Conservation (phyloP, 2,888 invertebrate genomes). For the Unio delphinus region DNA sequence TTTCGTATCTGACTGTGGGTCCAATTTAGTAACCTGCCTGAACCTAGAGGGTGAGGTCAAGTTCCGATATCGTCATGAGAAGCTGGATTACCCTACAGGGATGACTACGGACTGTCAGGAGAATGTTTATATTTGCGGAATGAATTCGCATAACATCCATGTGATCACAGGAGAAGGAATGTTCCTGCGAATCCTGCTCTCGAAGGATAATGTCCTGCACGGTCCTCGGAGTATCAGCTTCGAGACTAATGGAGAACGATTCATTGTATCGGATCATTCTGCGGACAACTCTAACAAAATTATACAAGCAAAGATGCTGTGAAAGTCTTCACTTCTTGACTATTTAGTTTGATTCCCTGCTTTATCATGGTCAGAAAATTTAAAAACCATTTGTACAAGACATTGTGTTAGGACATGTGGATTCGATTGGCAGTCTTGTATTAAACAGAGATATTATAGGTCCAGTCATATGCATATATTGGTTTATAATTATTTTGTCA, state of each 20-base stretch:
- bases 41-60: conserved; percentile 17
- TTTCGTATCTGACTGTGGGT: conserved; percentile 22
- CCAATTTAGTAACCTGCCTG: conserved; percentile 15
- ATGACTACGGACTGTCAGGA: conserved; percentile 26
- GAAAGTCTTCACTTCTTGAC: too few species aligned
- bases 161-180: conserved; percentile 22
- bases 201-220: conserved; percentile 8
- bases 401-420: too few species aligned
- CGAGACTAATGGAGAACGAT: conserved; percentile 20
- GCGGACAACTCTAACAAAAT: conserved; percentile 23
- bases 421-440: too few species aligned
- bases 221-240: conserved; percentile 27
- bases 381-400: too few species aligned
- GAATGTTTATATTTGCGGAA: conserved; percentile 32
- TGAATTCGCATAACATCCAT: conserved; percentile 32
- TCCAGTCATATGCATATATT: too few species aligned
- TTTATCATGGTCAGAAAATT: too few species aligned
- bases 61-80: conserved; percentile 26
- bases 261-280: conserved; percentile 22
- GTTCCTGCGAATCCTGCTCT: conserved; percentile 20
- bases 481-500: too few species aligned
- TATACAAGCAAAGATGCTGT: conserved; percentile 12
- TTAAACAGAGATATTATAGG: too few species aligned
- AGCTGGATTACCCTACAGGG: conserved; percentile 20
- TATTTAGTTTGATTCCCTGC: too few species aligned